Conservation (phyloP, 2,113 vertebrate genomes). For the Cyphomyrus discorhynchus region DNA sequence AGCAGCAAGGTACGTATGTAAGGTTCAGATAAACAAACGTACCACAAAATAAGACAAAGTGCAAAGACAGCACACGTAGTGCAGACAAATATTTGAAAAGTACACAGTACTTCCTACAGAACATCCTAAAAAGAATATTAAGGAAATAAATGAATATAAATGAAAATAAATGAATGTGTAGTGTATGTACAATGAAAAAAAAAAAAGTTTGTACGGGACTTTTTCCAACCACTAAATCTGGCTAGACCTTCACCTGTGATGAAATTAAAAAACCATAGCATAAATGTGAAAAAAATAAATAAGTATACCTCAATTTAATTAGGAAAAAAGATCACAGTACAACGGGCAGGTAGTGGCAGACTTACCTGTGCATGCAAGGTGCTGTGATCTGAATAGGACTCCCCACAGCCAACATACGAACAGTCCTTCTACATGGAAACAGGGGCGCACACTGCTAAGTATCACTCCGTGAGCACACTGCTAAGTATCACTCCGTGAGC, state of each 20-base stretch:
- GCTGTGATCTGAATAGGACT: slow-evolving; percentile 92
- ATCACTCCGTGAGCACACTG: background rate
- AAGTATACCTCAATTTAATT: background rate
- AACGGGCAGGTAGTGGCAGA: background rate
- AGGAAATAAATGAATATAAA: background rate
- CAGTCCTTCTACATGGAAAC: slow-evolving; percentile 67
- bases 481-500: background rate
- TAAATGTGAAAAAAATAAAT: background rate
- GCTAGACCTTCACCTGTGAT: background rate
- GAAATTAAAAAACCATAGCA: background rate
- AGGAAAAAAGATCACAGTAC: background rate
- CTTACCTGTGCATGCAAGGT: slow-evolving; percentile 91
- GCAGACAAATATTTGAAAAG: background rate
- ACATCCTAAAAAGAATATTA: background rate
- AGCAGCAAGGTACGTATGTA: background rate
- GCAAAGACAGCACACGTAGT: background rate
- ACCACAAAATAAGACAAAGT: background rate
- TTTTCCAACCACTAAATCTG: background rate
- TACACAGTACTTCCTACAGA: background rate
- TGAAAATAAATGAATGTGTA: background rate
- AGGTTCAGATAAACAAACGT: background rate
- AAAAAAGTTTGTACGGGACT: background rate
- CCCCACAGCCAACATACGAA: slow-evolving; percentile 89
- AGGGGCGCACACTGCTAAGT: background rate
- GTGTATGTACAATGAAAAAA: background rate